Evolutionary conservation across 2,888 invertebrate species (phyloP).

Genomic region (Cenopis cana): DNA sequence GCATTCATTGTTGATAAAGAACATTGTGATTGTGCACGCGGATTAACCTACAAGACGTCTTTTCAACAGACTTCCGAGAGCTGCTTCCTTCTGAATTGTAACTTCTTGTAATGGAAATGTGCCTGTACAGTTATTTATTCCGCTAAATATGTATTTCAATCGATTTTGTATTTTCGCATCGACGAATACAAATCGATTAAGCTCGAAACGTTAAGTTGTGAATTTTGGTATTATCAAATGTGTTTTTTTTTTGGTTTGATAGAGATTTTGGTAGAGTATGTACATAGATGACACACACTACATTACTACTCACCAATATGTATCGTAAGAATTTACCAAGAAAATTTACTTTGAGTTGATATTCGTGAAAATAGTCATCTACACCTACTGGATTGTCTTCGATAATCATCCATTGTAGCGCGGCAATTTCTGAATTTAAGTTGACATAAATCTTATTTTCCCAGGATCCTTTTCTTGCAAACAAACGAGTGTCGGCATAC

Average conservation of each 20-base stretch:
- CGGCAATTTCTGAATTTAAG: neutral
- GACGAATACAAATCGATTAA: too few relatives aligned
- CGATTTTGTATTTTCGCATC: too few relatives aligned
- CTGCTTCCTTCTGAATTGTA: neutral
- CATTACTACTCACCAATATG: too few relatives aligned
- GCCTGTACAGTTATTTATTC: neutral
- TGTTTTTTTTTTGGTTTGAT: too few relatives aligned
- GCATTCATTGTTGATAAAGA: conserved; percentile 5
- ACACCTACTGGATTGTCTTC: neutral
- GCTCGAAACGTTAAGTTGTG: too few relatives aligned
- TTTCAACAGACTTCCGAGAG: neutral
- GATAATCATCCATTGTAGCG: neutral
- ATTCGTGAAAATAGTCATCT: neutral
- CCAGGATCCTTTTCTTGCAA: neutral
- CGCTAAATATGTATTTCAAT: too few relatives aligned
- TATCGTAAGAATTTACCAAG: neutral
- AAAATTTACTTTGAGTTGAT: neutral
- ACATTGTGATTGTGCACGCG: neutral
- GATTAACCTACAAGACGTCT: neutral
- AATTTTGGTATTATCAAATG: too few relatives aligned
- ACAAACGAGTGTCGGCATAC: neutral
- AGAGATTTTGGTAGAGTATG: too few relatives aligned
- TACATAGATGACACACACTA: too few relatives aligned
- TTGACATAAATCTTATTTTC: neutral
- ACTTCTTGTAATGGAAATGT: neutral